Evolutionary conservation across 2,113 vertebrate species (phyloP), one percentile per base, ranked within the genome.

Genomic region (Camelus bactrianus): DNA sequence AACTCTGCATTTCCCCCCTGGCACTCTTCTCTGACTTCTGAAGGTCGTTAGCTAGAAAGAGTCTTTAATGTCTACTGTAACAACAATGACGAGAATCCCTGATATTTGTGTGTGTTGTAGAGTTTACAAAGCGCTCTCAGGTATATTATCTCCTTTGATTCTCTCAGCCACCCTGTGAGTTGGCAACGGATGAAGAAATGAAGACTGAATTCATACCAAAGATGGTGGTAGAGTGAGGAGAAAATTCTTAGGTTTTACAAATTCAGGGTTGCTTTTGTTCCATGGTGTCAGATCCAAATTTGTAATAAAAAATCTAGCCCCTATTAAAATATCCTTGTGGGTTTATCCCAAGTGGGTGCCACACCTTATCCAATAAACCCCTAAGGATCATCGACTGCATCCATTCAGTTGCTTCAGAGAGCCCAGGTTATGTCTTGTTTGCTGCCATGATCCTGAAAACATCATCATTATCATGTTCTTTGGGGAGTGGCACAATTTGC

Each of bases 11-110:
- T 60, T n/a, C 15, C 7, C 2, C 14, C 2, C 8, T 17, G 64
- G 38, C 24, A 30, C 20, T 75, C 13, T 81, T 95, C 69, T 75
- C 42, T 97, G 81, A 94, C 50, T 97, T 76, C 22, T 93, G 64
- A 97, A 67, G 30, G 80, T 75, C 5, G 8, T 92, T 80, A 85
- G 62, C 32, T 84, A 82, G 89, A 56, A 79, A 58, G 15, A 58
- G 13, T 70, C 54, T 93, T 9, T 35, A 83, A 38, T 64, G 42
- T 54, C 67, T 54, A 38, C 58, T 73, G 20, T 62, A 67, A 69
- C 69, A 81, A 48, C 64, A 79, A 52, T 20, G 52, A 14, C 2
- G 13, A 24, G 8, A 52, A 75, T 92, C 32, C 9, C 35, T 92
- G 50, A 19, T 16, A 15, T 58, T 89, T 58, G 50, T 69, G 20